These are phyloP conservation scores for Pseudoatta argentina DNA, from an alignment of 1,140 invertebrate genomes.

Conservation along the genomic window DNA sequence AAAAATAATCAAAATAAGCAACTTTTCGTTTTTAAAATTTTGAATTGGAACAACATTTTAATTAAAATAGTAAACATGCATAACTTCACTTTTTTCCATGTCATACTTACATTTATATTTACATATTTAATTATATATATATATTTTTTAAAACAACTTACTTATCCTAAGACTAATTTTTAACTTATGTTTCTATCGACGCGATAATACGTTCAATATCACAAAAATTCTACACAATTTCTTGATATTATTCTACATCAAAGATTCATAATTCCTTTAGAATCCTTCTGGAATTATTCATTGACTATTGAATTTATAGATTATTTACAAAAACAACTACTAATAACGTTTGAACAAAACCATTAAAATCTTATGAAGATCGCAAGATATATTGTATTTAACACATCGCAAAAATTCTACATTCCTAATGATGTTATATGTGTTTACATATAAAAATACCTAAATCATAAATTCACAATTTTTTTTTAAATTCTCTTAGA, in stretches of 20 bases:
- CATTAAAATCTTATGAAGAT: neutral
- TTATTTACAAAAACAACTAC: too few relatives aligned
- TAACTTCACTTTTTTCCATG: too few relatives aligned
- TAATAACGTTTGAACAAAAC: neutral
- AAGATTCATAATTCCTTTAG: neutral
- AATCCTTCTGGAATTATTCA: neutral
- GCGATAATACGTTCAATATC: neutral
- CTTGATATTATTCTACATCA: neutral
- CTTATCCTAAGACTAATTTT: too few relatives aligned
- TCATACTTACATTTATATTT: too few relatives aligned
- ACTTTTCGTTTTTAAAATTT: too few relatives aligned
- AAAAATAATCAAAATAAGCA: too few relatives aligned
- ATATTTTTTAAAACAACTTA: too few relatives aligned
- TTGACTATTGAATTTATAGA: neutral
- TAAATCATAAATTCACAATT: neutral
- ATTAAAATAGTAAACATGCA: too few relatives aligned
- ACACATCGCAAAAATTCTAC: neutral
- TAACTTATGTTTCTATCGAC: too few relatives aligned
- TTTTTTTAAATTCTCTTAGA: neutral
- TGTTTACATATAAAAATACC: neutral
- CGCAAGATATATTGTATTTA: neutral
- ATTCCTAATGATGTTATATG: neutral
- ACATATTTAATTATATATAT: too few relatives aligned
- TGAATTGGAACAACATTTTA: too few relatives aligned
- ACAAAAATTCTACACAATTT: neutral